Conservation (phyloP, 2,113 vertebrate species). For the Penelope pileata region DNA sequence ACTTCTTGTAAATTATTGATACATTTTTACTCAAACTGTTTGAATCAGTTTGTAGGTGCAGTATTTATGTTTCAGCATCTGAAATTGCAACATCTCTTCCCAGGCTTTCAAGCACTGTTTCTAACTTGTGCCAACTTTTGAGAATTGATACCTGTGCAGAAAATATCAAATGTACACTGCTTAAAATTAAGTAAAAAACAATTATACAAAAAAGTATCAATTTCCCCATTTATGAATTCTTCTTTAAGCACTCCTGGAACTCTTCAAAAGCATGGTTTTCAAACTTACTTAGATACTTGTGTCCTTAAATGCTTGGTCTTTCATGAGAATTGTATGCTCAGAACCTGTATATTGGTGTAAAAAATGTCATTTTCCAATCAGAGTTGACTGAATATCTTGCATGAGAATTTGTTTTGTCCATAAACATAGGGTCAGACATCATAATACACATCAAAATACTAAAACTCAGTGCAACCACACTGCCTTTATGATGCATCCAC, state of each 20-base stretch:
- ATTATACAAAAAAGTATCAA: neutral
- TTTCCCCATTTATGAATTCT: neutral
- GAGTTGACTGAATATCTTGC: neutral
- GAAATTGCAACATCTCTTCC: neutral
- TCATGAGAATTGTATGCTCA: neutral
- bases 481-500: neutral
- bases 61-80: neutral
- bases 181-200: neutral
- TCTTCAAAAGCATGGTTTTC: neutral
- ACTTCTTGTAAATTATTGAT: neutral
- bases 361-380: neutral
- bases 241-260: neutral
- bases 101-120: neutral
- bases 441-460: neutral
- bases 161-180: neutral
- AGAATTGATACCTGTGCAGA: neutral
- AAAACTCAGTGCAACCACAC: neutral
- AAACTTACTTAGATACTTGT: neutral
- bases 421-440: neutral
- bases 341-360: neutral
- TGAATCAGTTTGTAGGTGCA: neutral
- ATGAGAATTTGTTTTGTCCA: neutral
- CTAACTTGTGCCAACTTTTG: neutral
- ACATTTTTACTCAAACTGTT: neutral
- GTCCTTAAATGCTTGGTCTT: neutral